Base-by-base conservation (phyloP, 1,140 invertebrate genomes). In the Lethrus apterus region DNA sequence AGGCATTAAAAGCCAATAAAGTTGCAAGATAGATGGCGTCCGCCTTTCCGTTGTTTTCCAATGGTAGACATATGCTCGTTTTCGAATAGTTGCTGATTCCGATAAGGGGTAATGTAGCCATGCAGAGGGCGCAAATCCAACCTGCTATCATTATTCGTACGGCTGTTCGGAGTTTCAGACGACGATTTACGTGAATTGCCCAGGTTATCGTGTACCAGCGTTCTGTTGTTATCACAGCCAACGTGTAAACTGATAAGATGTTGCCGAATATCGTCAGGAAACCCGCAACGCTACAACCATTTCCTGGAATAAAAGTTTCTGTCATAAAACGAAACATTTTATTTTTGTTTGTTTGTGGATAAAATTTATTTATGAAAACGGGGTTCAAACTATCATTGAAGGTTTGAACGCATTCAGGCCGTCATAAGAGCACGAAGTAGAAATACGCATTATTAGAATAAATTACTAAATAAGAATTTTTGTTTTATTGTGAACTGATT, bases 191-290 rank as follows among this genome's bases (percentile, higher is more conserved):
- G 57, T 89, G 81, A 50, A 90, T 83, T 4, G 89, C 86, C 65
- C 85, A 81, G 0, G 85, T 89, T 23, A 92, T 90, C 10, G 87
- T 84, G 63, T 88, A 84, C 86, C 86, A 91, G 17, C 88, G 70
- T 64, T 94, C 90, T 31, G 87, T 72, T 0, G 90, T 93, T 31
- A 93, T 88, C 8, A 92, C 78, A 0, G 86, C 82, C 35, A 94
- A 67, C 0, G 90, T 91, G 66, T 88, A 88, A 2, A 93, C 82
- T 2, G 87, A 91, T 18, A 92, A 68, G 57, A 91, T 84, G 31
- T 85, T 86, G 0, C 87, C 84, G 58, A 92, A 91, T 2, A 93
- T 84, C 0, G 86, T 89, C 11, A 93, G 60, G 63, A 92, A 92
- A 0, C 90, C 90, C 4, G 89, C 89, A 0, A 86, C 73, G 53